Percentiles rank a stretch among this genome's conserved stretches.
phyloP scores from a whole-genome alignment of 2,888 invertebrate species.

The Pyralis farinalis region DNA sequence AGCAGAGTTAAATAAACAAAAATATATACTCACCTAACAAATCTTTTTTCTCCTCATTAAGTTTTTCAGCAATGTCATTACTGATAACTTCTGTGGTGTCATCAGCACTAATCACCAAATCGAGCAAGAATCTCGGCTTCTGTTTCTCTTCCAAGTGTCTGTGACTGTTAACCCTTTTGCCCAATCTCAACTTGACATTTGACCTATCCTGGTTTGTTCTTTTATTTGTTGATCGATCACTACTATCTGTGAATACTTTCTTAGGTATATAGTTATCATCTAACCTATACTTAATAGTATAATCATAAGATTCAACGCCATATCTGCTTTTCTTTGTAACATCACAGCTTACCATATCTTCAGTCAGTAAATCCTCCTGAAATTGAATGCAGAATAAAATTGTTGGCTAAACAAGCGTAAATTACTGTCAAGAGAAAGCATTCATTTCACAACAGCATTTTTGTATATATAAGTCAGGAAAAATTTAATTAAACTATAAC shows the following conservation, averaged over 20 bases:
- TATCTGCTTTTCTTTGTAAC: constrained; percentile 84
- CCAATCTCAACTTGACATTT: constrained; percentile 79
- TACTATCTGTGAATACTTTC: constrained; percentile 51
- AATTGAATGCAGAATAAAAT: too few relatives aligned
- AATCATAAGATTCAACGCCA: constrained; percentile 90
- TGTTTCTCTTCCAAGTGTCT: constrained; percentile 74
- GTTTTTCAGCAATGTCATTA: constrained; percentile 86
- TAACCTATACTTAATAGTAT: constrained; percentile 83
- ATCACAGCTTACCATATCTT: constrained; percentile 89
- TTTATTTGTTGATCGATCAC: constrained; percentile 69
- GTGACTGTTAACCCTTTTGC: constrained; percentile 67
- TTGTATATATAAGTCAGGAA: too few relatives aligned
- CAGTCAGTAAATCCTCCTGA: constrained; percentile 90
- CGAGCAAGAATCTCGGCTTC: constrained; percentile 78
- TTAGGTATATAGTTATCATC: constrained; percentile 71
- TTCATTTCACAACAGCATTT: too few relatives aligned
- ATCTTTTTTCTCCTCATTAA: constrained; percentile 87
- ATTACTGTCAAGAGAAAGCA: too few relatives aligned
- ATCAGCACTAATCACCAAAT: constrained; percentile 75
- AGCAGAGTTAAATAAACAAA: too few relatives aligned
- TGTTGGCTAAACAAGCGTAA: too few relatives aligned
- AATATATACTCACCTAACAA: constrained; percentile 82
- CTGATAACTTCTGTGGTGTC: constrained; percentile 83
- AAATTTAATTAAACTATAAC: too few relatives aligned
- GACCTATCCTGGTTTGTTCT: constrained; percentile 80